phyloP scores from a whole-genome alignment of 92 coral and sea anemone genomes.

The Bergia sp. region DNA sequence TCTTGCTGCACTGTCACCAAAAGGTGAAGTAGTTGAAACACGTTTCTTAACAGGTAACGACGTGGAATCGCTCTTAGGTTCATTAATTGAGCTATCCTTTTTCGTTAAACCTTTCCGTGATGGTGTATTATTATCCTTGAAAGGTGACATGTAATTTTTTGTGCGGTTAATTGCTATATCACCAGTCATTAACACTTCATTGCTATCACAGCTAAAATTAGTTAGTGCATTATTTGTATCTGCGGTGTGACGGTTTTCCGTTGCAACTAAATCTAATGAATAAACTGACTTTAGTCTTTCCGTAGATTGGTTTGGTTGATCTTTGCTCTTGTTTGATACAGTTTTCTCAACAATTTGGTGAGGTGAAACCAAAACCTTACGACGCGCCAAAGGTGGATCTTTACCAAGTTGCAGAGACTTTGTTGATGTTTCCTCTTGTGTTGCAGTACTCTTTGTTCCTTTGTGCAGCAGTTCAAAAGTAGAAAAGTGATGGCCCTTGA shows the following conservation, averaged over 20 bases:
- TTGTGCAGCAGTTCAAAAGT: constrained; percentile 61
- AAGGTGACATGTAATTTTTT: background rate
- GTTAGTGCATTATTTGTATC: background rate
- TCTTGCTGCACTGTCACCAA: constrained; percentile 3
- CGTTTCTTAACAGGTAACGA: background rate
- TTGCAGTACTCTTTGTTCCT: constrained; percentile 56
- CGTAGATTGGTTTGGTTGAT: background rate
- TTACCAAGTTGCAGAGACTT: constrained; percentile 28
- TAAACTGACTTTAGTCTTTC: background rate
- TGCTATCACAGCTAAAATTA: background rate
- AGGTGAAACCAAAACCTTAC: constrained; percentile 20
- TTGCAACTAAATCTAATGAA: background rate
- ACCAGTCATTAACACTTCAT: background rate
- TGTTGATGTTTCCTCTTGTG: background rate
- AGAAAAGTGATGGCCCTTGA: constrained; percentile 64
- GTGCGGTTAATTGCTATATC: background rate
- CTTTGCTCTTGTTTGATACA: background rate
- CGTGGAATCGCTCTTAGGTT: background rate
- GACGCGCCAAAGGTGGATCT: constrained; percentile 34
- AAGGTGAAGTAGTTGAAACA: background rate
- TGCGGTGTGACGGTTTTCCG: background rate
- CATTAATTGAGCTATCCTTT: background rate
- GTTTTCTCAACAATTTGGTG: background rate
- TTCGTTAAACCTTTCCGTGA: background rate
- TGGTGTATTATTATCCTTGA: background rate